Base-by-base conservation (phyloP, 1,140 invertebrate genomes). In the Brachionus calyciflorus region DNA sequence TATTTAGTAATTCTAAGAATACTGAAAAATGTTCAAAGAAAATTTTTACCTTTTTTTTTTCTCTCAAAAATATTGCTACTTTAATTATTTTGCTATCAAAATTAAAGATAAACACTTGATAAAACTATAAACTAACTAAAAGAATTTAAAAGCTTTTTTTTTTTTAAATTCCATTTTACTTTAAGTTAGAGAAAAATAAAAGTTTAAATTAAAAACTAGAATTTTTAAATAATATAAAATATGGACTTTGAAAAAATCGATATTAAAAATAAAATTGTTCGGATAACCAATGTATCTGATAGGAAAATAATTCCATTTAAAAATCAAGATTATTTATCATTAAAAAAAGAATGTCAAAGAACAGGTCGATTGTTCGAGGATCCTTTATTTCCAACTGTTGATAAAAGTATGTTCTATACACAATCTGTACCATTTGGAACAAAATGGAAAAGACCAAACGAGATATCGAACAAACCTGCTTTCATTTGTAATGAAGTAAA, bases 331-430 rank as follows among this genome's bases (percentile, higher is more conserved):
- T 76, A 44, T 48, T 30, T 57, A 44, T 17, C 14, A n/a, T 12
- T 76, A 12, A 76, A 76, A 76, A 17, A 10, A 76, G 33, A 76
- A 30, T 60, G 49, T 30, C 30, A 57, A 7, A 40, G 19, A 30
- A n/a, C 21, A 19, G 40, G 53, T 7, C 10, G n/a, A 57, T 48
- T 91, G 17, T 91, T 88, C 81, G 90, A 90, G 79, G 90, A 91
- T 82, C 86, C 87, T 1, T 89, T 91, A 78, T 91, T 91, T 82
- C 86, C 88, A n/a, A 85, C 89, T 0, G 83, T 83, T 40, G 82
- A 87, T 14, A 82, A 83, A 37, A 84, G 88, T 24, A 82, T 90
- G 9, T 90, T 87, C 17, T 60, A 77, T 48, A 63, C 76, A 44
- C 53, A 49, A 46, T 24, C 30, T 9, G 24, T 49, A 4, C 49